Percentiles rank a stretch among this genome's conserved stretches.
These are phyloP conservation scores for Limnephilus auricula DNA, from an alignment of 2,888 invertebrate species.

Conservation along the genomic window DNA sequence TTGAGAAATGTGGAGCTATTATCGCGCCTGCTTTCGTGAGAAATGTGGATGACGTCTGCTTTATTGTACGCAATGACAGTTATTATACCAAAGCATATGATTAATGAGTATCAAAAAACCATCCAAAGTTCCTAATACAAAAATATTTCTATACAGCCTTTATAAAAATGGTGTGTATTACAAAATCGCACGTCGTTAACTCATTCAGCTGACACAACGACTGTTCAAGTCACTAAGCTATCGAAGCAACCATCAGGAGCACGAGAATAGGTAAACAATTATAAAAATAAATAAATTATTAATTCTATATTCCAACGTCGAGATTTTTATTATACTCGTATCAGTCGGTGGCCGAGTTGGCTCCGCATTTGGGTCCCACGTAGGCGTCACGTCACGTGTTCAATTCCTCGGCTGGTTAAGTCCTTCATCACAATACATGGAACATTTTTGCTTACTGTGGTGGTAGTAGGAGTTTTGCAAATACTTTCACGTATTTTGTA, in stretches of 20 bases:
- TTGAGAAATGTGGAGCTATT: conserved; percentile 1
- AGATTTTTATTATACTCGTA: too few species aligned
- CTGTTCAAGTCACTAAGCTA: not conserved
- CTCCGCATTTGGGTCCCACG: too few species aligned
- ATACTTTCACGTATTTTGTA: too few species aligned
- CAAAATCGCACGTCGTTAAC: not conserved
- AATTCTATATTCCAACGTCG: not conserved
- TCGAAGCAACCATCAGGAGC: not conserved
- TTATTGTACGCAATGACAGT: not conserved
- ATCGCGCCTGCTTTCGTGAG: not conserved
- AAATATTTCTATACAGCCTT: not conserved
- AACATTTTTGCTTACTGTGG: too few species aligned
- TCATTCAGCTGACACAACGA: not conserved
- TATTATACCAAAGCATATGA: not conserved
- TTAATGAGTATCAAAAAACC: not conserved
- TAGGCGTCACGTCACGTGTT: too few species aligned
- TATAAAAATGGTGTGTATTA: not conserved
- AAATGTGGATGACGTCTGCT: not conserved
- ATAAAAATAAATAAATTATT: not conserved
- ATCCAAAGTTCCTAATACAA: not conserved
- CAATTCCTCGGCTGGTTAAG: too few species aligned
- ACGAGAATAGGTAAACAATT: not conserved
- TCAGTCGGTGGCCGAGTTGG: too few species aligned
- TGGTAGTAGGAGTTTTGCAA: too few species aligned
- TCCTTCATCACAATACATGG: too few species aligned